Evolutionary conservation across 1,140 invertebrate species (phyloP).

Genomic region (Microvelia longipes): DNA sequence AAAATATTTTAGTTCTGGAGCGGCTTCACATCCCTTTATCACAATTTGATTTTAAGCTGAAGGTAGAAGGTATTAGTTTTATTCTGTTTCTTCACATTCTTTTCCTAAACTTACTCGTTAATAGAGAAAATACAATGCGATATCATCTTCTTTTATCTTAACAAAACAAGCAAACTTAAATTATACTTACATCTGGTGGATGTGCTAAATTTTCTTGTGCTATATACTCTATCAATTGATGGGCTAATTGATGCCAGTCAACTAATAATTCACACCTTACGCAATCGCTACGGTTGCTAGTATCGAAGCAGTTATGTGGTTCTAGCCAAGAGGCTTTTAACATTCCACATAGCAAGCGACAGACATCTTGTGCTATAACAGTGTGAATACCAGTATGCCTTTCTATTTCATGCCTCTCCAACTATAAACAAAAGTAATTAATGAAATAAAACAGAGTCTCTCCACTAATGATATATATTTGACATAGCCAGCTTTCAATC

Average conservation of each 20-base stretch:
- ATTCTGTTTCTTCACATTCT: no score
- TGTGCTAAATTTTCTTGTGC: conserved; percentile 54
- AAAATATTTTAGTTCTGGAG: no score
- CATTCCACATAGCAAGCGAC: conserved; percentile 66
- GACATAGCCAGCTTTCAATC: no score
- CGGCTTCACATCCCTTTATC: no score
- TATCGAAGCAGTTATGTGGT: conserved; percentile 20
- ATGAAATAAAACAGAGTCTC: no score
- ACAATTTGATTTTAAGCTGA: no score
- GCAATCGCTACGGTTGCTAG: conserved; percentile 46
- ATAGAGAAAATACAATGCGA: no score
- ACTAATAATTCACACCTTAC: conserved; percentile 79
- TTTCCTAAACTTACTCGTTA: no score
- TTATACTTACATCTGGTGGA: conserved; percentile 52
- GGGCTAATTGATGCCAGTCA: conserved; percentile 82
- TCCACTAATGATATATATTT: no score
- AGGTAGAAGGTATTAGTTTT: no score
- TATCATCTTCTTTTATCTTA: no score
- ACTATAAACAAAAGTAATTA: conserved; percentile 38
- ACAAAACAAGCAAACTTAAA: no score
- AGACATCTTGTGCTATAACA: conserved; percentile 54
- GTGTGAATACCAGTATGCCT: conserved; percentile 65
- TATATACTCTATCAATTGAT: conserved; percentile 62
- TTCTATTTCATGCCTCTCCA: conserved; percentile 85
- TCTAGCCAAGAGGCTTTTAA: conserved; percentile 30